Evolutionary conservation across 2,113 vertebrate genomes (phyloP), one percentile per base, ranked within the genome.

Genomic region (Semnopithecus entellus): DNA sequence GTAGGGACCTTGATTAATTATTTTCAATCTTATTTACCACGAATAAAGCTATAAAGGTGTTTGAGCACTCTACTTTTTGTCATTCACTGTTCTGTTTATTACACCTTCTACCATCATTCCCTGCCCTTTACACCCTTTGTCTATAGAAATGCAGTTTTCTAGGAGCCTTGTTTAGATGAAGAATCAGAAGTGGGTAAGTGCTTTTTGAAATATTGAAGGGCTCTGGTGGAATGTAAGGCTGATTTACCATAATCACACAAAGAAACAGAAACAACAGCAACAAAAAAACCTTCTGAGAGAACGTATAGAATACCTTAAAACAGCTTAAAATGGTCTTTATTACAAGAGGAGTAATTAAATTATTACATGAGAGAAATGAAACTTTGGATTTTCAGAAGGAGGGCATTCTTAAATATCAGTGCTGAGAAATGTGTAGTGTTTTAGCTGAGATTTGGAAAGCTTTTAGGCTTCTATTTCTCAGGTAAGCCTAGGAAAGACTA

Each of bases 401-500:
- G 68, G 72, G 61, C 83, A 82, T 96, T 73, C 59, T 96, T 98
- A 95, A 96, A 83, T 96, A 78, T 98, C 48, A 27, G n/a, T 45
- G 8, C 80, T 97, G 92, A 97, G 90, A 96, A 91, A 80, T 76
- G 40, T 95, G 25, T 91, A 68, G 80, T 59, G 90, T 94, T 98
- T 98, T 98, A 97, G 59, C 13, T 89, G 96, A 98, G 97, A 98
- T 98, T 96, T 98, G 76, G 95, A 95, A 97, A 95, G 96, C 32
- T 98, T 98, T 98, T 94, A 97, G 80, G 40, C 75, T 96, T 88
- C 90, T 94, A 18, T 97, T 96, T 98, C 94, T 82, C 92, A 97
- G 79, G 83, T 93, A 96, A 98, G 59, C 88, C 85, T 72, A 79
- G 52, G 32, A 95, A 96, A 96, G 93, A 59, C 92, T 90, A 95